Evolutionary conservation across 2,888 invertebrate species (phyloP), one percentile per base, ranked within the genome.

Genomic region (Caenorhabditis macrosperma): DNA sequence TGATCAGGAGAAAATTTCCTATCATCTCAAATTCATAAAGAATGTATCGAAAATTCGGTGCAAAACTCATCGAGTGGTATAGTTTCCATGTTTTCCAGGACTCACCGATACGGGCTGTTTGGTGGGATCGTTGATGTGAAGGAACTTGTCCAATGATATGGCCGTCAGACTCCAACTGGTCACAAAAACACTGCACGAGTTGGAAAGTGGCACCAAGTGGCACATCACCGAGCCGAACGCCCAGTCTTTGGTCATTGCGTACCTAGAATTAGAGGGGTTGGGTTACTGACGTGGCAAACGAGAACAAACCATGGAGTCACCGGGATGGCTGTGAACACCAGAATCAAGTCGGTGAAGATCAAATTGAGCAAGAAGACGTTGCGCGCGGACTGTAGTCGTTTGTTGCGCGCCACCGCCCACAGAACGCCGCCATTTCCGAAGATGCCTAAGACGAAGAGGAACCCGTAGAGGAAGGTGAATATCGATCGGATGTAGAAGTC

Each of bases 361-460:
- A 90, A 75, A 72, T 90, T 90, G 55, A 90, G 81, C 44, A 90
- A 84, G 71, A 90, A 90, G 30, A 90, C 85, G 71, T 90, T 90
- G 10, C 90, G 76, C 4, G 90, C 90, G 7, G 89, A 89, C n/a
- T 89, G 89, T 3, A 90, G 84, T 7, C 89, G 80, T 46, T 87
- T 85, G 75, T 90, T 87, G 28, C 83, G 69, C 2, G 84, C 84
- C 41, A 90, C 87, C 10, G 89, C 88, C 75, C 85, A 80, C 35
- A 90, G 54, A n/a, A 90, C 90, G 7, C 88, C 87, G 24, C 88
- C 89, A 64, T 90, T 90, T 54, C 90, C 89, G 61, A 87, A 61
- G 22, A 90, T 68, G 24, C 90, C 90, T 59, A 87, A 57, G 7
- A 86, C 74, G 82, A 89, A 89, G 26, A 89, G 75, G 30, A 84